Evolutionary conservation across 2,797 vertebrate genomes (phyloP).

Genomic region (Sebastolobus alascanus): DNA sequence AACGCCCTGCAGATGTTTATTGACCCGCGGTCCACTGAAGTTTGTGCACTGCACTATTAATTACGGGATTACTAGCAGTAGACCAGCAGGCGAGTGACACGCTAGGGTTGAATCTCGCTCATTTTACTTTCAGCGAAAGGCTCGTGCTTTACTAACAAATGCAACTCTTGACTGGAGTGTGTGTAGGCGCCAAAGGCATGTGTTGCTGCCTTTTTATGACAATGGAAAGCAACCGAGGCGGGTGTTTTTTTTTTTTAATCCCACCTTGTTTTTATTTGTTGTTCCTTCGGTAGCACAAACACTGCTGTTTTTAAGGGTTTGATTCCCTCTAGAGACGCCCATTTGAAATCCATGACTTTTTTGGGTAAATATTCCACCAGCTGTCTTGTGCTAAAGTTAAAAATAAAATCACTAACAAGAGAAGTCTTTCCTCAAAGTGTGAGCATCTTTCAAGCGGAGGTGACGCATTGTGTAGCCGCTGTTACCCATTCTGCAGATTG

Average conservation of each 20-base stretch:
- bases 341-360: slow-evolving; percentile 8
- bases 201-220: slow-evolving; percentile 4
- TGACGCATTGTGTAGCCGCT: not conserved
- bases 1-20: slow-evolving; percentile 49
- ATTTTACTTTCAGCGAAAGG: not conserved
- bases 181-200: slow-evolving; percentile 9
- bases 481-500: slow-evolving; percentile 1
- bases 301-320: not conserved
- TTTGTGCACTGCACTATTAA: slow-evolving; percentile 27
- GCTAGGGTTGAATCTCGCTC: not conserved
- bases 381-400: slow-evolving; percentile 16
- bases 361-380: slow-evolving; percentile 26
- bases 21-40: slow-evolving; percentile 16
- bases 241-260: not conserved
- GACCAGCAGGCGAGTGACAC: not conserved
- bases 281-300: slow-evolving; percentile 8
- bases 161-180: slow-evolving; percentile 8
- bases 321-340: not conserved
- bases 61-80: slow-evolving; percentile 17
- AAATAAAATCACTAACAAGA: slow-evolving; percentile 6
- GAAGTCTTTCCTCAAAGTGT: slow-evolving; percentile 1
- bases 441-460: slow-evolving; percentile 3
- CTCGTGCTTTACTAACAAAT: slow-evolving; percentile 14
- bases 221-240: not conserved
- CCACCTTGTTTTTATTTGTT: slow-evolving; percentile 12